Base-by-base conservation (phyloP, 2,888 invertebrate species). In the Parnassius mnemosyne region DNA sequence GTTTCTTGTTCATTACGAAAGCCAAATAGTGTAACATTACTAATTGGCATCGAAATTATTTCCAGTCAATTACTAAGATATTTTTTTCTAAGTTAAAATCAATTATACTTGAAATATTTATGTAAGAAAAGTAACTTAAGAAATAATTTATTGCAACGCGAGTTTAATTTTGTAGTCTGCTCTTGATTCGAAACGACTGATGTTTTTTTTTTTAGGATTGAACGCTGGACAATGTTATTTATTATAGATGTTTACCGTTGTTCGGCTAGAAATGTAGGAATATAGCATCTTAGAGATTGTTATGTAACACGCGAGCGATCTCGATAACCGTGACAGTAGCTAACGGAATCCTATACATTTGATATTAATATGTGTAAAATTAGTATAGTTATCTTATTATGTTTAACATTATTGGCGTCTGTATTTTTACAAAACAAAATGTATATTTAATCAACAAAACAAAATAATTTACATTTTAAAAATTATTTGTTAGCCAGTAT, bases 331-430 rank as follows among this genome's bases (percentile, higher is more conserved):
- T 59, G 59, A 25, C 53, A 47, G 43, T 10, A 12, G 7, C 13
- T 53, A 59, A 78, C 81, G 74, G 81, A 73, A 71, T 58, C 34
- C 56, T 13, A 9, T n/a, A 16, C 44, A 54, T 54, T 20, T 44
- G 13, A 43, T 13, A 13, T 12, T 9, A 1, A 13, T 49, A 13
- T 10, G 16, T 13, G 13, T 49, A 13, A 9, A 49, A 49, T 13
- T 13, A 16, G 10, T 3, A 13, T 10, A 49, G 49, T 49, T 49
- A 49, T 49, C n/a, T 13, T n/a, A 13, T 47, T 13, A 49, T 2
- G 11, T 43, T 43, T 47, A 49, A 16, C 49, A 43, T 43, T 43
- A 10, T 43, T 10, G 9, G 7, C 34, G 34, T 34, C 34, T 34
- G 34, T 5, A 5, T 34, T 34, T 34, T 34, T 34, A 34, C 34